A percentile compares a stretch with the other conserved stretches of the same genome.
phyloP scores from a whole-genome alignment of 2,797 vertebrate species.

The Coreius guichenoti region DNA sequence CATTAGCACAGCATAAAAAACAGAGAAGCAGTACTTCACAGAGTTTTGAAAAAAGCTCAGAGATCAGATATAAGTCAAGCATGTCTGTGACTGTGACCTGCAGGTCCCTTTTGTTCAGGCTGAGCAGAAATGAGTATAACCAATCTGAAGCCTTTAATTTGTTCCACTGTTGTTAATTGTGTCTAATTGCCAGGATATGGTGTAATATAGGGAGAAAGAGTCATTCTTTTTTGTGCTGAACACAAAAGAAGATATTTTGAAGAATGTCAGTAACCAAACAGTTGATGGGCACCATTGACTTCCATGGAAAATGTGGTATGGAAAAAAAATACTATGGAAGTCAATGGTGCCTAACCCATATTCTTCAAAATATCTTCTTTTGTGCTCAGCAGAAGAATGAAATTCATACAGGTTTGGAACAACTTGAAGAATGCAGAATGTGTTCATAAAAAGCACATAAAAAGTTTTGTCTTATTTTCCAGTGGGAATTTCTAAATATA shows the following conservation, averaged over 20 bases:
- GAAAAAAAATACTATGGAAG: too few species aligned
- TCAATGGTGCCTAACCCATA: too few species aligned
- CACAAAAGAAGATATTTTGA: too few species aligned
- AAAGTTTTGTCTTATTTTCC: background rate
- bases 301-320: too few species aligned
- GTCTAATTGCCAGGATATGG: slow-evolving; percentile 13
- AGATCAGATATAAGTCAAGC: slow-evolving; percentile 34
- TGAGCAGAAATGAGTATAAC: slow-evolving; percentile 33
- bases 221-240: too few species aligned
- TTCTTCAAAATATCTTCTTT: background rate
- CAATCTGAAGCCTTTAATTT: slow-evolving; percentile 43
- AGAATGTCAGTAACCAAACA: too few species aligned
- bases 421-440: background rate
- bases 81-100: slow-evolving; percentile 25
- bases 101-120: slow-evolving; percentile 12
- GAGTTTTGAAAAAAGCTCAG: slow-evolving; percentile 30
- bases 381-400: background rate
- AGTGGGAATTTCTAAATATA: background rate
- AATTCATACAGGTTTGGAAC: too few species aligned
- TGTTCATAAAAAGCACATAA: background rate
- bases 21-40: background rate
- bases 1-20: slow-evolving; percentile 39
- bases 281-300: too few species aligned
- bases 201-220: background rate
- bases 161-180: background rate